These are phyloP conservation scores for Macroteleia sp. DNA, from an alignment of 2,888 invertebrate species.

Conservation along the genomic window DNA sequence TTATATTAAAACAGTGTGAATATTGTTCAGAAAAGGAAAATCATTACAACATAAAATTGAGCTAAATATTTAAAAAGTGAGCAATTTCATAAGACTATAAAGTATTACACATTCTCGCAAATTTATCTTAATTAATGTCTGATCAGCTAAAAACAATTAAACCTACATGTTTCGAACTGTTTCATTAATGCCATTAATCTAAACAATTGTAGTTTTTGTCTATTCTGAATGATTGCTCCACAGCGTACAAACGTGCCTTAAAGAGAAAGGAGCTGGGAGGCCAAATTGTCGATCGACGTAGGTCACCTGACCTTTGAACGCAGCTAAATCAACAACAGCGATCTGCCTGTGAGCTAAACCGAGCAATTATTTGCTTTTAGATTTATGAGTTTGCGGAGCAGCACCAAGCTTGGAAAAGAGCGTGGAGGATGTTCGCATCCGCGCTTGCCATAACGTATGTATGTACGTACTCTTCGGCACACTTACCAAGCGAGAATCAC, in stretches of 20 bases:
- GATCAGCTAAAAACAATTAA: too few species aligned
- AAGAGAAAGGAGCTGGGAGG: conserved; percentile 46
- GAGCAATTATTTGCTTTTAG: conserved; percentile 83
- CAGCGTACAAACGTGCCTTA: conserved; percentile 18
- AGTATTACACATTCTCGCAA: too few species aligned
- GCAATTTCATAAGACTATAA: too few species aligned
- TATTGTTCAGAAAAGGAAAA: too few species aligned
- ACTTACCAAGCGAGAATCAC: conserved; percentile 75
- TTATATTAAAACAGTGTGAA: too few species aligned
- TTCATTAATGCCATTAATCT: conserved; percentile 43
- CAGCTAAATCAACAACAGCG: conserved; percentile 81
- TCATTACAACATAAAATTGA: too few species aligned
- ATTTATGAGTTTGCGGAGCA: conserved; percentile 81
- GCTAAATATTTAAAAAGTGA: too few species aligned
- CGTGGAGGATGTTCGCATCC: conserved; percentile 52
- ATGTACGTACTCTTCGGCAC: conserved; percentile 35
- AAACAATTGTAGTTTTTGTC: conserved; percentile 24
- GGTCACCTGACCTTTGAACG: conserved; percentile 77
- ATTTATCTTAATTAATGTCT: too few species aligned
- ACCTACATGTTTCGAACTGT: conserved; percentile 8
- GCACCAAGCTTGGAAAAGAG: conserved; percentile 58
- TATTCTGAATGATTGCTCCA: conserved; percentile 14
- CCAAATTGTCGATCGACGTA: conserved; percentile 56
- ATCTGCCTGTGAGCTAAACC: conserved; percentile 74
- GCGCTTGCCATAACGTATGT: conserved; percentile 40